Conservation (phyloP, 2,888 invertebrate species). For the Portevinia maculata region DNA sequence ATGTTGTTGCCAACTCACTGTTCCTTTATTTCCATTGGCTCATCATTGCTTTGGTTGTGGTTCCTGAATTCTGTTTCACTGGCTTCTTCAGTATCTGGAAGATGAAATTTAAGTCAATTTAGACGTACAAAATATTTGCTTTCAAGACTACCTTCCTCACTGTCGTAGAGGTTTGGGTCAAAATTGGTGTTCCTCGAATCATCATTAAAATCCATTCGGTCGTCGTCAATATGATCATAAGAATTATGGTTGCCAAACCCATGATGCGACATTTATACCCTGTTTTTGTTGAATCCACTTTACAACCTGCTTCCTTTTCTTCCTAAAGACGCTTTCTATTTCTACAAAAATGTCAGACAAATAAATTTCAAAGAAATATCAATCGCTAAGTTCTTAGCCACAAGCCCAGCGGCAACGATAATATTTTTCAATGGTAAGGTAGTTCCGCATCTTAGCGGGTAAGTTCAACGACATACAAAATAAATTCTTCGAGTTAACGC, state of each 20-base stretch:
- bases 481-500: no score
- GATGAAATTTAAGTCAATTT: slow-evolving; percentile 1
- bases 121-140: no score
- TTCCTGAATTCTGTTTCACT: slow-evolving; percentile 96
- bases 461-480: no score
- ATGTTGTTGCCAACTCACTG: slow-evolving; percentile 78
- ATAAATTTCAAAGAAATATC: not conserved
- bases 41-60: slow-evolving; percentile 78
- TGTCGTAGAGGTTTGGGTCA: slow-evolving; percentile 81
- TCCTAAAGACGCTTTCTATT: not conserved
- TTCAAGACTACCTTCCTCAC: slow-evolving; percentile 84
- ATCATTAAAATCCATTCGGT: slow-evolving; percentile 77
- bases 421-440: not conserved
- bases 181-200: slow-evolving; percentile 77
- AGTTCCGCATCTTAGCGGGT: no score
- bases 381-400: not conserved
- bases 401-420: no score
- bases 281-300: not conserved
- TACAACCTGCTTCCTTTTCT: not conserved
- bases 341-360: not conserved
- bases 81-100: slow-evolving; percentile 95
- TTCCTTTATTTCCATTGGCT: slow-evolving; percentile 81
- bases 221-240: slow-evolving; percentile 76
- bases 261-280: slow-evolving; percentile 74
- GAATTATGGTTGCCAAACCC: slow-evolving; percentile 72